phyloP scores from a whole-genome alignment of 1,140 invertebrate species.

The Rhyzopertha dominica region DNA sequence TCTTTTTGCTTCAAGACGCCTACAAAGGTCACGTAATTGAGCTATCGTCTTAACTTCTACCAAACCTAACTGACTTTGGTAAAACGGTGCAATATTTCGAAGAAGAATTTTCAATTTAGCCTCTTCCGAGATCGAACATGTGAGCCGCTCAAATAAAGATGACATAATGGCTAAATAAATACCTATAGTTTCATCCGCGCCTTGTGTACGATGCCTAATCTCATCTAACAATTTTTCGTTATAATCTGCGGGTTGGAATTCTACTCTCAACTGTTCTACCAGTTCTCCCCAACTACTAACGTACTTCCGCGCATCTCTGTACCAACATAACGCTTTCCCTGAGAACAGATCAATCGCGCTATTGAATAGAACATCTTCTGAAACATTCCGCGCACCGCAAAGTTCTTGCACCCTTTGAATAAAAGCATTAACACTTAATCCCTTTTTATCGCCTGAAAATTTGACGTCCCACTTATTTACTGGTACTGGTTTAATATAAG shows the following conservation, averaged over 20 bases:
- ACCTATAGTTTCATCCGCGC: slow-evolving; percentile 6
- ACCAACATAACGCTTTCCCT: slow-evolving; percentile 6
- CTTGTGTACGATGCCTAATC: slow-evolving; percentile 11
- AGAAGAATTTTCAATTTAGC: too few species aligned
- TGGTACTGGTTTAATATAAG: not conserved
- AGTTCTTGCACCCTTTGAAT: slow-evolving; percentile 13
- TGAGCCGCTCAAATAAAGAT: slow-evolving; percentile 5
- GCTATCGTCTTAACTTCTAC: not conserved
- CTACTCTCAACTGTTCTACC: not conserved
- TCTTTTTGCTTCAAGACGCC: not conserved
- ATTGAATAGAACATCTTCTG: slow-evolving; percentile 2
- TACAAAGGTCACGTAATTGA: not conserved
- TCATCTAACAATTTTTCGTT: slow-evolving; percentile 13
- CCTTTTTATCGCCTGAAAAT: slow-evolving; percentile 11
- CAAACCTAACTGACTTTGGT: slow-evolving; percentile 10
- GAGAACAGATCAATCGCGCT: slow-evolving; percentile 7
- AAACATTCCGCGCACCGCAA: slow-evolving; percentile 1
- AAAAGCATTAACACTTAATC: slow-evolving; percentile 9
- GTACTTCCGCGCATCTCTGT: not conserved
- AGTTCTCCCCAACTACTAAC: slow-evolving; percentile 6
- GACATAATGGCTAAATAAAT: slow-evolving; percentile 8
- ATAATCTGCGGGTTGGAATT: slow-evolving; percentile 17
- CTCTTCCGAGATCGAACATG: too few species aligned
- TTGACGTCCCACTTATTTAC: slow-evolving; percentile 7
- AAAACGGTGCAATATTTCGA: slow-evolving; percentile 8